A percentile compares a stretch with the other conserved stretches of the same genome.
Conservation (phyloP, 64 coral and sea anemone genomes). For the Anthopleura sola region DNA sequence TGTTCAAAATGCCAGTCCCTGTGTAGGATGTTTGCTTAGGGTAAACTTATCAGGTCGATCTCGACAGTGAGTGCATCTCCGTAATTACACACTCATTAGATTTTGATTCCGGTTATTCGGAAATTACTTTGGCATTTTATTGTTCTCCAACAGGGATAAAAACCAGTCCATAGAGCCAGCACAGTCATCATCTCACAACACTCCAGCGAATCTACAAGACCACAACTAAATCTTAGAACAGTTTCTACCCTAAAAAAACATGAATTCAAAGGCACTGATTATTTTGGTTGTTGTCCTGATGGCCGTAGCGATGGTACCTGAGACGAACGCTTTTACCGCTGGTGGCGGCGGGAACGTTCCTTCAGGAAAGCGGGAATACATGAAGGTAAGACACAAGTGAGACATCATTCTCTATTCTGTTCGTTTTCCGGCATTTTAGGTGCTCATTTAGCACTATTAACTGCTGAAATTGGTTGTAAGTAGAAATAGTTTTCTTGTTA, state of each 20-base stretch:
- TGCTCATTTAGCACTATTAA: background rate
- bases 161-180: constrained; percentile 11
- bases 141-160: constrained; percentile 23
- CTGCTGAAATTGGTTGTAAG: background rate
- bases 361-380: constrained; percentile 12
- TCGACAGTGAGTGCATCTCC: constrained; percentile 7
- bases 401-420: background rate
- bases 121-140: constrained; percentile 58
- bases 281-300: constrained; percentile 65
- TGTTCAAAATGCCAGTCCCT: background rate
- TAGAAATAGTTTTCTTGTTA: background rate
- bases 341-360: constrained; percentile 88
- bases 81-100: constrained; percentile 67
- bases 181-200: constrained; percentile 18
- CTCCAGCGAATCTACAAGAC: background rate
- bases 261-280: constrained; percentile 59
- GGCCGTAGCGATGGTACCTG: constrained; percentile 43
- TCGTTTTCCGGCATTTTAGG: background rate
- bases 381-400: background rate
- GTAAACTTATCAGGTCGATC: constrained; percentile 18
- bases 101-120: constrained; percentile 64
- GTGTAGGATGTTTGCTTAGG: constrained; percentile 17
- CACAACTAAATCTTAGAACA: background rate
- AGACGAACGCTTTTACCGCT: constrained; percentile 75
- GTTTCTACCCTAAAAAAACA: constrained; percentile 33